phyloP scores from a whole-genome alignment of 2,888 invertebrate genomes.

The Aspidiotus rigidus region DNA sequence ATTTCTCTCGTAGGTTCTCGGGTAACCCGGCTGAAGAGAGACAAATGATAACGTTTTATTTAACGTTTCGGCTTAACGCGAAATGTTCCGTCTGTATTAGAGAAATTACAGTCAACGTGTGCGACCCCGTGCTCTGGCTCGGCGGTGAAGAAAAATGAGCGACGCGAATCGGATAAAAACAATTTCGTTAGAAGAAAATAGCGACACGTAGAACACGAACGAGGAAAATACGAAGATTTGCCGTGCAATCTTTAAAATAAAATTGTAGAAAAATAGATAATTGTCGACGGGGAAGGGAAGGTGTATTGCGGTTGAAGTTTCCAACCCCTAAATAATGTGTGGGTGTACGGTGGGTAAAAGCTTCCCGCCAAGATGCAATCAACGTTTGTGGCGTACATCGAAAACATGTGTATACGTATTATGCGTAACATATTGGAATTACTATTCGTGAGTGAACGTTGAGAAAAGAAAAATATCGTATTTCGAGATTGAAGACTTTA shows the following conservation, averaged over 20 bases:
- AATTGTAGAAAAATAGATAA: slow-evolving; percentile 3
- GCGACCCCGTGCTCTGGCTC: not conserved
- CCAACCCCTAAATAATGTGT: not conserved
- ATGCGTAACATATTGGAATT: not conserved
- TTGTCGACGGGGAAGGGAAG: not conserved
- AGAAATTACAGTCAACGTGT: not conserved
- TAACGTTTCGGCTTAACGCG: slow-evolving; percentile 1
- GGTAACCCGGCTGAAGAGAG: not conserved
- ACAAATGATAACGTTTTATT: slow-evolving; percentile 19
- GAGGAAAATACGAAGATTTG: too few species aligned
- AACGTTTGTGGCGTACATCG: slow-evolving; percentile 17
- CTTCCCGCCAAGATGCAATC: slow-evolving; percentile 30
- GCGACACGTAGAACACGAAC: too few species aligned
- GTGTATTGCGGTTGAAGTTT: not conserved
- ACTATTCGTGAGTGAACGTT: not conserved
- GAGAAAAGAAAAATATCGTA: not conserved
- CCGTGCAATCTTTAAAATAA: not conserved
- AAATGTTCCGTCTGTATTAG: not conserved
- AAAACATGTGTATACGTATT: slow-evolving; percentile 16
- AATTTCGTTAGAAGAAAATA: not conserved
- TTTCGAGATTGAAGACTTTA: not conserved
- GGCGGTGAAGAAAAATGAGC: not conserved
- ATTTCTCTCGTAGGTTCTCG: not conserved
- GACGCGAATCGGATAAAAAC: not conserved
- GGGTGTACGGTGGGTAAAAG: not conserved